Conservation (phyloP, 2,888 invertebrate genomes). For the Drosophila kambysellisi region DNA sequence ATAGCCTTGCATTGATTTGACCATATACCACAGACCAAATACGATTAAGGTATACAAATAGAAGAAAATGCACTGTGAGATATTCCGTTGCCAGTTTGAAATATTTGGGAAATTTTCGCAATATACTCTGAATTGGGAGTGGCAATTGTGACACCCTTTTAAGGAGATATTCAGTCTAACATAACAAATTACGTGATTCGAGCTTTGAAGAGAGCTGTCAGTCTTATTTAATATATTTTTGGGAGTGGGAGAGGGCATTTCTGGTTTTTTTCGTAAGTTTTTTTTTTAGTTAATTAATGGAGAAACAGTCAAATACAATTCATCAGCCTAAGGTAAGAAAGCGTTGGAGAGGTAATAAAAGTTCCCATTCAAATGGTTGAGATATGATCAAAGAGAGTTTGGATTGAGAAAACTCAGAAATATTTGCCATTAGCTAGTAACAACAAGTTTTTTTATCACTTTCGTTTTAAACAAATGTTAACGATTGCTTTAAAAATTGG, state of each 20-base stretch:
- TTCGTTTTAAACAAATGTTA: not conserved
- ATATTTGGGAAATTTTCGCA: slow-evolving; percentile 4
- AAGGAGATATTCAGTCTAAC: slow-evolving; percentile 10
- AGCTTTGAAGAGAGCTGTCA: not conserved
- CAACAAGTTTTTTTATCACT: not conserved
- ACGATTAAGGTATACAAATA: not conserved
- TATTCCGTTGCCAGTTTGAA: not conserved
- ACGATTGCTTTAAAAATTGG: not conserved
- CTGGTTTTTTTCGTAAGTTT: not conserved
- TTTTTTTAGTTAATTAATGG: not conserved
- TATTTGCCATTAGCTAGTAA: not conserved
- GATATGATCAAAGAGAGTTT: not conserved
- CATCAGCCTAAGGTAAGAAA: not conserved
- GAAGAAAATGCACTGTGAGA: slow-evolving; percentile 1
- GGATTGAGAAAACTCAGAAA: not conserved
- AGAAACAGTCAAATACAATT: not conserved
- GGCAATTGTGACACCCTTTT: slow-evolving; percentile 13
- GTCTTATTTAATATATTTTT: not conserved
- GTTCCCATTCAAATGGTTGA: not conserved
- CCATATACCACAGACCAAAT: not conserved
- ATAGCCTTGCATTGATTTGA: slow-evolving; percentile 11
- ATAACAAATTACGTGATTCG: slow-evolving; percentile 5
- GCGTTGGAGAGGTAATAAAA: not conserved
- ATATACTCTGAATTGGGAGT: slow-evolving; percentile 3
- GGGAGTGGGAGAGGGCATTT: not conserved